phyloP scores from a whole-genome alignment of 1,140 invertebrate genomes.

The Pseudomyrmex cubaensis region DNA sequence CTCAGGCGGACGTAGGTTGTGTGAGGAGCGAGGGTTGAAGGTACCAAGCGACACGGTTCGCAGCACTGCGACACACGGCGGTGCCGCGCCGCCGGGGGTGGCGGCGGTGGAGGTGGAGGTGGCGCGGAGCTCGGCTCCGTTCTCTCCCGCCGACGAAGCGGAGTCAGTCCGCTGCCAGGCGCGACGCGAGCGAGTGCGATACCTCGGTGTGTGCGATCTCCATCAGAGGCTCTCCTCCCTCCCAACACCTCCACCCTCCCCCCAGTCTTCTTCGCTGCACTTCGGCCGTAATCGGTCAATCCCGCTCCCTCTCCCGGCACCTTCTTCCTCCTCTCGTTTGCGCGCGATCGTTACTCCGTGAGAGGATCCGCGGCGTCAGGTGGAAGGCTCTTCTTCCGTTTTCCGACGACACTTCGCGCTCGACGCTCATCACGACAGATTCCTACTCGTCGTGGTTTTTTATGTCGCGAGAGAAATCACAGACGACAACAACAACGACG shows the following conservation, averaged over 20 bases:
- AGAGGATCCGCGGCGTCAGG: constrained; percentile 45
- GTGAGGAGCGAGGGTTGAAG: constrained; percentile 40
- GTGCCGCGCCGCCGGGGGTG: not conserved
- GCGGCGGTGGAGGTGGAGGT: constrained; percentile 25
- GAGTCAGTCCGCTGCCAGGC: constrained; percentile 75
- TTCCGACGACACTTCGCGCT: not conserved
- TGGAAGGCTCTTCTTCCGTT: constrained; percentile 10
- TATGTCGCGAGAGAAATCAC: not conserved
- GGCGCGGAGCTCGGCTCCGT: constrained; percentile 55
- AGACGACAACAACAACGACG: not conserved
- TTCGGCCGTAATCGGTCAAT: constrained; percentile 67
- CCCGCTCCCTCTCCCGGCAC: constrained; percentile 34
- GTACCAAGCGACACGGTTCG: constrained; percentile 5
- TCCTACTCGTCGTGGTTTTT: not conserved
- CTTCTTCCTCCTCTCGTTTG: constrained; percentile 25
- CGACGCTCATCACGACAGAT: not conserved
- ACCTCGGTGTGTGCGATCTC: constrained; percentile 1
- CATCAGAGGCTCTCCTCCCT: not conserved
- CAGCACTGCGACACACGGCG: constrained; percentile 21
- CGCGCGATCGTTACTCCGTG: constrained; percentile 60
- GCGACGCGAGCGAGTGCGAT: constrained; percentile 48
- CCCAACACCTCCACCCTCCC: not conserved
- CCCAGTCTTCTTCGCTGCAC: constrained; percentile 44
- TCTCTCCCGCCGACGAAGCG: constrained; percentile 38
- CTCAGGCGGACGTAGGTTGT: not conserved